A percentile compares a stretch with the other conserved stretches of the same genome.
Conservation (phyloP, 1,140 invertebrate genomes). For the Drosophila bocqueti region DNA sequence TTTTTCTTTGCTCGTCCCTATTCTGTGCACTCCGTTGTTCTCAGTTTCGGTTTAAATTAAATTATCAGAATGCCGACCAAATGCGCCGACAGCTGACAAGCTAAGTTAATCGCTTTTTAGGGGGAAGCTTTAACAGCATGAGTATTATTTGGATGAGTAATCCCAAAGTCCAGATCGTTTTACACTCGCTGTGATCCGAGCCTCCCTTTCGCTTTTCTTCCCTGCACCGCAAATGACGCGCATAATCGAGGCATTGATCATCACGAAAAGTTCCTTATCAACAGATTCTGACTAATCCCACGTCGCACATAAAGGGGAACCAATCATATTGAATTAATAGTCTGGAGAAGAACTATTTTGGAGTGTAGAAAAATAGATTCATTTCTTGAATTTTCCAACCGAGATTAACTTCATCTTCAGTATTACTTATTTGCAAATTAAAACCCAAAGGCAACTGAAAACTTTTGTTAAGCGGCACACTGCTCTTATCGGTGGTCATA, state of each 20-base stretch:
- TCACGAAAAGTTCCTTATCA: constrained; percentile 27
- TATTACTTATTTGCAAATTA: constrained; percentile 8
- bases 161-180: constrained; percentile 23
- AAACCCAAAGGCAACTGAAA: constrained; percentile 6
- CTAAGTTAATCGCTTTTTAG: constrained; percentile 12
- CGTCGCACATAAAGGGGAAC: constrained; percentile 1
- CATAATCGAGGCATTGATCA: constrained; percentile 17
- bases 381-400: background rate
- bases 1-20: constrained; percentile 6
- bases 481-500: constrained; percentile 36
- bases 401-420: constrained; percentile 2
- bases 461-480: constrained; percentile 10
- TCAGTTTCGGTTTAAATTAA: constrained; percentile 55
- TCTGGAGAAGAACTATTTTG: too few species aligned
- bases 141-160: constrained; percentile 29
- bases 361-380: background rate
- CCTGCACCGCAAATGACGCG: background rate
- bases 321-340: background rate
- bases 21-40: constrained; percentile 41
- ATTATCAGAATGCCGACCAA: constrained; percentile 51
- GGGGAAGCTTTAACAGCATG: constrained; percentile 12
- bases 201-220: constrained; percentile 12
- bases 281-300: constrained; percentile 21
- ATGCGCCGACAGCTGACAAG: constrained; percentile 24
- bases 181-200: constrained; percentile 5